phyloP scores from a whole-genome alignment of 2,113 vertebrate species.

The Opisthocomus hoazin region DNA sequence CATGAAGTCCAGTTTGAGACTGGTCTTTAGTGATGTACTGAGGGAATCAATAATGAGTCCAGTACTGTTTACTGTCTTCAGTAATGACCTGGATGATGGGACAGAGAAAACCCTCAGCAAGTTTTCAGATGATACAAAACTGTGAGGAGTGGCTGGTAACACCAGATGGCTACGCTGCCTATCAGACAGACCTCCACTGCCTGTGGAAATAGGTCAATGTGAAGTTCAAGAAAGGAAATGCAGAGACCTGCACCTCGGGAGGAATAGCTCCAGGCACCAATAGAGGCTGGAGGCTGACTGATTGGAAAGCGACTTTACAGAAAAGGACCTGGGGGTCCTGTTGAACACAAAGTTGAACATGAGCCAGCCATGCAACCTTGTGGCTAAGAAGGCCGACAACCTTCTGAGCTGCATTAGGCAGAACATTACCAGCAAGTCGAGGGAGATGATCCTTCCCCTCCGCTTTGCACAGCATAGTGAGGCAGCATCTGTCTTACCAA shows the following conservation, averaged over 20 bases:
- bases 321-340: not conserved
- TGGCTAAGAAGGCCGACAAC: not conserved
- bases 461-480: not conserved
- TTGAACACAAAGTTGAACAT: not conserved
- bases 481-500: not conserved
- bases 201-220: not conserved
- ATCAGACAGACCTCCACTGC: not conserved
- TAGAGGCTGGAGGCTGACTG: not conserved
- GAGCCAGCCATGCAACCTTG: not conserved
- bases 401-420: not conserved
- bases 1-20: not conserved
- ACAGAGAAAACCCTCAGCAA: not conserved
- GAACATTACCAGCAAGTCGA: too few species aligned
- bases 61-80: not conserved
- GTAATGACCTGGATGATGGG: not conserved
- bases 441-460: not conserved
- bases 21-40: not conserved
- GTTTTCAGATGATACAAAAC: not conserved
- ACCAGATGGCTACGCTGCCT: not conserved
- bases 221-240: not conserved
- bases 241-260: not conserved
- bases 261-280: not conserved
- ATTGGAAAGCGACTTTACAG: not conserved
- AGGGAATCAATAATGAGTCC: not conserved
- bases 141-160: not conserved